phyloP scores from a whole-genome alignment of 2,797 vertebrate genomes.

The Gallinago stenura region DNA sequence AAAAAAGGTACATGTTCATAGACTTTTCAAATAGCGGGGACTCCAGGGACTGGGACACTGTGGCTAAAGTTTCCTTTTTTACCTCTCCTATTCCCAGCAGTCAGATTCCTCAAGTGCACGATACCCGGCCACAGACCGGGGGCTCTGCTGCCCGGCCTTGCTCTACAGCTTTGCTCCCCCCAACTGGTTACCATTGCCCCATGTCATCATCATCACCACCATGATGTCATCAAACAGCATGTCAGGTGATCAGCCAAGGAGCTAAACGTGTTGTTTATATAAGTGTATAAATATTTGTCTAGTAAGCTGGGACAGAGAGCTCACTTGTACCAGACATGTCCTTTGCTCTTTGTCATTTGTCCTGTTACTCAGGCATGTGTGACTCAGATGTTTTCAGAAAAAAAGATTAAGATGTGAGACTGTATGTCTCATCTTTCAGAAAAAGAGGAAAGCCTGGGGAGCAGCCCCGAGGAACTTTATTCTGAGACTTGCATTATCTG shows the following conservation, averaged over 20 bases:
- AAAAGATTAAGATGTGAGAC: neutral
- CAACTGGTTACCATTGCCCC: neutral
- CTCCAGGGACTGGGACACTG: too few relatives aligned
- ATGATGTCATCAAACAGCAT: neutral
- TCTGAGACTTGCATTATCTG: neutral
- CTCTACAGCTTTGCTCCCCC: neutral
- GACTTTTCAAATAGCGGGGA: neutral
- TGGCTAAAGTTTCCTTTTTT: neutral
- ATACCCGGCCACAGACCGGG: neutral
- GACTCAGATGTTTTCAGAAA: neutral
- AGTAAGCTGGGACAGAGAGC: neutral
- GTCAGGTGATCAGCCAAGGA: neutral
- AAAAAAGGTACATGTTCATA: neutral
- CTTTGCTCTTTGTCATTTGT: neutral
- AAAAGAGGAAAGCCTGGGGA: neutral
- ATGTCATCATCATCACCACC: neutral
- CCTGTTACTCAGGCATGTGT: neutral
- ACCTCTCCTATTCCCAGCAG: neutral
- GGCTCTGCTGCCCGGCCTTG: neutral
- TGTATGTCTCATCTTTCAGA: neutral
- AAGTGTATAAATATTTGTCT: neutral
- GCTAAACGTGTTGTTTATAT: neutral
- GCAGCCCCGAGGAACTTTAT: neutral
- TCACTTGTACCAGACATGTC: neutral
- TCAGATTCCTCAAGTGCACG: neutral